Base-by-base conservation (phyloP, 2,888 invertebrate species). In the Carpatolechia fugitivella region DNA sequence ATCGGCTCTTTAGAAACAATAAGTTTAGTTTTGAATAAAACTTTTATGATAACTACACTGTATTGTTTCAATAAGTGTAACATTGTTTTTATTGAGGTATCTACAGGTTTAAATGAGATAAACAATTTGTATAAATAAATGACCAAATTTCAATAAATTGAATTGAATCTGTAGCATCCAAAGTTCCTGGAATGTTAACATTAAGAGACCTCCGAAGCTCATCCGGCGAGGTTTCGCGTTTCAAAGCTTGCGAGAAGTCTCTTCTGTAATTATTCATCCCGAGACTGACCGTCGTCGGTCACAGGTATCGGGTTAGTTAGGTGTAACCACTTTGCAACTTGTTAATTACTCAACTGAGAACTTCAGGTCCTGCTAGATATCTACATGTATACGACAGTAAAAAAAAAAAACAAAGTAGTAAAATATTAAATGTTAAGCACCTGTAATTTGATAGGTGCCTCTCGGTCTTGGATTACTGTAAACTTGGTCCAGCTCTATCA, bases 1-100 rank as follows among this genome's bases (percentile, higher is more conserved):
- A 85, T 86, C 81, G 76, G 81, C 80, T 79, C 83, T 83, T 85
- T 79, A 77, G 82, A 79, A 85, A 82, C 85, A 86, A 86, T 86
- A 86, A 86, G 80, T 86, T 76, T 69, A 60, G 68, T 72, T 77
- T 70, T 74, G 71, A 77, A 77, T 76, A 70, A 64, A 68, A 67
- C 66, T 65, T 64, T 66, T 70, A 70, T 72, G 11, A 33, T 18
- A 33, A 31, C 31, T 16, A 16, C 14, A 16, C 6, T 8, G 13
- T 7, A 30, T n/a, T n/a, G n/a, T n/a, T n/a, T n/a, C n/a, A n/a
- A n/a, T n/a, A n/a, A n/a, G n/a, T n/a, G n/a, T n/a, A n/a, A n/a
- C n/a, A n/a, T n/a, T n/a, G n/a, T n/a, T n/a, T n/a, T n/a, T n/a
- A n/a, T n/a, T 35, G 35, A n/a, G n/a, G 3, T 35, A 35, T 35